phyloP scores from a whole-genome alignment of 2,888 invertebrate genomes.

The Coleophora flavipennella region DNA sequence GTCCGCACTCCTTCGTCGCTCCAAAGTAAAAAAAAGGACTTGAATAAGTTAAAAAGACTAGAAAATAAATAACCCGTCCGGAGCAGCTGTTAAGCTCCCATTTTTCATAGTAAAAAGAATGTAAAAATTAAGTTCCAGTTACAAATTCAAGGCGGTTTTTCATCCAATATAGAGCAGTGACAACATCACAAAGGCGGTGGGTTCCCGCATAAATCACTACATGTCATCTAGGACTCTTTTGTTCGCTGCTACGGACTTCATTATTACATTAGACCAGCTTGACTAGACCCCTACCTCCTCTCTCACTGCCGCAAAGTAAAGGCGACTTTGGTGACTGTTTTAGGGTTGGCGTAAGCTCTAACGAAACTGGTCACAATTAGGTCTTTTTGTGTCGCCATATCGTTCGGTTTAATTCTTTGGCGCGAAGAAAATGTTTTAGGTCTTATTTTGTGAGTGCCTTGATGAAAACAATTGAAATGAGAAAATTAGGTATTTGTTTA shows the following conservation, averaged over 20 bases:
- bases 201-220: conserved; percentile 43
- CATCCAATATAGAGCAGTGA: conserved; percentile 30
- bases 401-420: conserved; percentile 10
- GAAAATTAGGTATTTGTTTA: neutral
- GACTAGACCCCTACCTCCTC: conserved; percentile 14
- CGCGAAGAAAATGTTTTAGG: neutral
- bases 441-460: neutral
- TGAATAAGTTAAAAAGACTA: too few species aligned
- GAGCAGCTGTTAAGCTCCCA: neutral
- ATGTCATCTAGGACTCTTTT: conserved; percentile 39
- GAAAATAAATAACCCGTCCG: too few species aligned
- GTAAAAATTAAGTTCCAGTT: conserved; percentile 15
- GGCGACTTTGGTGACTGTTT: neutral
- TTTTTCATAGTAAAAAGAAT: conserved; percentile 10
- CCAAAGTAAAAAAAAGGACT: too few species aligned
- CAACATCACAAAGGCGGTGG: conserved; percentile 33
- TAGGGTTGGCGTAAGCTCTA: conserved; percentile 2
- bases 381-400: conserved; percentile 14
- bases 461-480: neutral
- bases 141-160: conserved; percentile 23
- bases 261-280: conserved; percentile 25
- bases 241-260: conserved; percentile 37
- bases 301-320: neutral
- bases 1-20: too few species aligned
- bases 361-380: conserved; percentile 10